Evolutionary conservation across 1,140 invertebrate species (phyloP).

Genomic region (Euschistus heros): DNA sequence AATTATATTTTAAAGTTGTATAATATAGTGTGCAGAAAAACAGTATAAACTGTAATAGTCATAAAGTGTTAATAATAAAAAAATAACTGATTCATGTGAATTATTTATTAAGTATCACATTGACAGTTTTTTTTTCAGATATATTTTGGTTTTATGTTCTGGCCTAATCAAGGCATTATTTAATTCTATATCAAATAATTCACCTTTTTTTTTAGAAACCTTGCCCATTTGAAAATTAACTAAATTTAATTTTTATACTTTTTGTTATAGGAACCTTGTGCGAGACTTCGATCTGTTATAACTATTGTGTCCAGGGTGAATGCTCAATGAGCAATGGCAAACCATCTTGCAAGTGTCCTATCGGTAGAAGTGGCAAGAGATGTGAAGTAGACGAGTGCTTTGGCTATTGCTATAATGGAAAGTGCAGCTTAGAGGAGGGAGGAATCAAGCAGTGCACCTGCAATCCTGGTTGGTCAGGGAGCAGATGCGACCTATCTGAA

Average conservation of each 20-base stretch:
- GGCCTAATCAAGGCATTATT: no score
- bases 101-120: no score
- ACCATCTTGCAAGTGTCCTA: not conserved
- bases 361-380: not conserved
- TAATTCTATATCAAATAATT: no score
- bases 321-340: not conserved
- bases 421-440: not conserved
- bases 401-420: constrained; percentile 1
- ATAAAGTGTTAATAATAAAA: no score
- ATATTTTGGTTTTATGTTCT: no score
- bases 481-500: not conserved
- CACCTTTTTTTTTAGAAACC: no score
- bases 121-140: no score
- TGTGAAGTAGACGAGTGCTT: not conserved
- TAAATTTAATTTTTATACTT: no score
- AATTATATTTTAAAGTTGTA: not conserved
- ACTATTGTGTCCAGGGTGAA: not conserved
- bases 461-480: not conserved
- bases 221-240: no score
- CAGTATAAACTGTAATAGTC: no score
- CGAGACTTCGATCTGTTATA: constrained; percentile 7
- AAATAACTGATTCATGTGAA: no score
- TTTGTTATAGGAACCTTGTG: not conserved
- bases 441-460: not conserved
- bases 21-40: no score